Evolutionary conservation across 2,113 vertebrate genomes (phyloP).

Genomic region (Vireo altiloquus): DNA sequence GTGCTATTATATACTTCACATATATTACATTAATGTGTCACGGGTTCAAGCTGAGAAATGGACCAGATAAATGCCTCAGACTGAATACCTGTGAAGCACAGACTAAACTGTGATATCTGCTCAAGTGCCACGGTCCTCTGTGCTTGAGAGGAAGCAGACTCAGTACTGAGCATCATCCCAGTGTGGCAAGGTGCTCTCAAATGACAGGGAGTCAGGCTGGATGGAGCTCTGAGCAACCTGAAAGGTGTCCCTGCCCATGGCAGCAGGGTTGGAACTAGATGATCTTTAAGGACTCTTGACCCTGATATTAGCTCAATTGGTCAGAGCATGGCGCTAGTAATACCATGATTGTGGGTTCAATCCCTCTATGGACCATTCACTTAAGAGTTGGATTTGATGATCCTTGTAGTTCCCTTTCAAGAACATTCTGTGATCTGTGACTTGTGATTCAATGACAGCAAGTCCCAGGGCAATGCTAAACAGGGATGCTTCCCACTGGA

Average conservation of each 20-base stretch:
- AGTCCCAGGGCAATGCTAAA: neutral
- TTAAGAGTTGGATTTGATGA: neutral
- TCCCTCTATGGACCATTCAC: neutral
- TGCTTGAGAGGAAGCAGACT: neutral
- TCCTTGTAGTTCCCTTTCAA: neutral
- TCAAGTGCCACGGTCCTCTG: neutral
- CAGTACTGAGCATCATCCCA: neutral
- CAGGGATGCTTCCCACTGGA: neutral
- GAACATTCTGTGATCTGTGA: neutral
- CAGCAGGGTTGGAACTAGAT: neutral
- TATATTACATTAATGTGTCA: too few relatives aligned
- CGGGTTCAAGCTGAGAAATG: neutral
- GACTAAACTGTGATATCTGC: neutral
- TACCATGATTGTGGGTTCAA: accelerated
- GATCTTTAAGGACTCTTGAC: neutral
- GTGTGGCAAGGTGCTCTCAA: accelerated
- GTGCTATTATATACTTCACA: neutral
- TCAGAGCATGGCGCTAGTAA: neutral
- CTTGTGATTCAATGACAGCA: neutral
- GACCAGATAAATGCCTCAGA: neutral
- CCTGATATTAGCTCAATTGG: neutral
- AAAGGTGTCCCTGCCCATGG: neutral
- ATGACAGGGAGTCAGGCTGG: neutral
- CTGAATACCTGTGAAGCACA: neutral
- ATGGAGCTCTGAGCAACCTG: neutral